Percentiles rank a stretch among this genome's conserved stretches.
phyloP scores from a whole-genome alignment of 2,888 invertebrate genomes.

The Desoria tigrina region DNA sequence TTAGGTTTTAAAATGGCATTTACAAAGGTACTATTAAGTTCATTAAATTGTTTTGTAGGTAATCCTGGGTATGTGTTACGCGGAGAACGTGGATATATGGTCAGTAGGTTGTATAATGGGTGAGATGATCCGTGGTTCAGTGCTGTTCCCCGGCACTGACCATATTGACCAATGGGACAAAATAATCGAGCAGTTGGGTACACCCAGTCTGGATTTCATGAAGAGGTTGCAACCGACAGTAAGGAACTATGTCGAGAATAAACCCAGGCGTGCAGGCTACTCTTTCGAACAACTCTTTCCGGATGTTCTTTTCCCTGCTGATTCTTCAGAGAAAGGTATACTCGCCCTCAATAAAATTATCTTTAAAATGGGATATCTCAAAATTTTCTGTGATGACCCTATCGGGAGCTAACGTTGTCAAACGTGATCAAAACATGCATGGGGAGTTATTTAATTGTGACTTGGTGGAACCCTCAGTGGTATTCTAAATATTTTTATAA shows the following conservation, averaged over 20 bases:
- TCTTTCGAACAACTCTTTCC: constrained; percentile 96
- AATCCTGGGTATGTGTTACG: constrained; percentile 98
- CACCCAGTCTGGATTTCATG: constrained; percentile 96
- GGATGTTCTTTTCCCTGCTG: constrained; percentile 94
- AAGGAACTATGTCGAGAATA: constrained; percentile 97
- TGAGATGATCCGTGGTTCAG: constrained; percentile 98
- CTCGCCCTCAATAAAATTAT: too few relatives aligned
- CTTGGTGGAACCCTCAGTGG: too few relatives aligned
- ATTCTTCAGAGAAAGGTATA: constrained; percentile 92
- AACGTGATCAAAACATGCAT: too few relatives aligned
- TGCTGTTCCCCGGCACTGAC: constrained; percentile 97
- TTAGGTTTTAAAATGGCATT: too few relatives aligned
- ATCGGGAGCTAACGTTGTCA: too few relatives aligned
- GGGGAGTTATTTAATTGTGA: too few relatives aligned
- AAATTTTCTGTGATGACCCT: too few relatives aligned
- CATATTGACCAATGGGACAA: constrained; percentile 99
- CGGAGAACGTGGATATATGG: constrained; percentile 99
- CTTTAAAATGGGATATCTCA: too few relatives aligned
- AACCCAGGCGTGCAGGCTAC: constrained; percentile 93
- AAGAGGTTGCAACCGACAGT: constrained; percentile 94
- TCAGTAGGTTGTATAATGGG: constrained; percentile 99
- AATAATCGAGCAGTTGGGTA: constrained; percentile 77
- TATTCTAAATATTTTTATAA: too few relatives aligned
- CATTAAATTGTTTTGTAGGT: too few relatives aligned
- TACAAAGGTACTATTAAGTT: too few relatives aligned